Evolutionary conservation across 1,140 invertebrate species (phyloP), one percentile per base, ranked within the genome.

Genomic region (Micrasema minimum): DNA sequence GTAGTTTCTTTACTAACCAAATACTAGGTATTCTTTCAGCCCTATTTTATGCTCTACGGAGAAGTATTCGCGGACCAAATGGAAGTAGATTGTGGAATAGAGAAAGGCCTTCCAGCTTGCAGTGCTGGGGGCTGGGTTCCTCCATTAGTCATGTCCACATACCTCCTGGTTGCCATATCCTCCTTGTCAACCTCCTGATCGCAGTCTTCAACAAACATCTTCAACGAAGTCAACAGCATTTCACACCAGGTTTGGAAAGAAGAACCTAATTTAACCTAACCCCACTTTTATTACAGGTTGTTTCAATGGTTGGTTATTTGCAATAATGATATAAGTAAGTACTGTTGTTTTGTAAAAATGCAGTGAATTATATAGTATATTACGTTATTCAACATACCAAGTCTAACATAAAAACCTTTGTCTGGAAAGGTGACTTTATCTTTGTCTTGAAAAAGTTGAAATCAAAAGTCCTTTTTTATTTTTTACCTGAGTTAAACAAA

Each of bases 171-270:
- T 71, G 96, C 96, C 37, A 99, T 85, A 98, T 99, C 77, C 86
- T 99, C 23, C 87, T 99, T 64, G 95, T 99, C 76, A 99, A 98
- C 82, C 87, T 99, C 20, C 89, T 99, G 43, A 99, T 99, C 79
- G 97, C 97, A 5, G 95, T 98, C 18, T 99, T 99, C 87, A 99
- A 99, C 84, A 97, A n/a, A 98, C 81, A 99, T 99, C 76, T 99
- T 98, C 85, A 94, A 94, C 75, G 93, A 96, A 81, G 95, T 97
- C 62, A 97, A 97, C 85, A 92, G 94, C 48, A 91, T 96, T 50
- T 96, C 96, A 7, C 93, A 97, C 81, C 93, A 98, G 88, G 88
- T 89, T 80, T 75, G 78, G 38, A 55, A 64, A 26, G 72, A 74
- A 68, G 45, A 66, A 18, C n/a, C n/a, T n/a, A n/a, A n/a, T n/a